Percentiles rank a stretch among this genome's conserved stretches.
These are phyloP conservation scores for Ectemnius cavifrons DNA, from an alignment of 2,888 invertebrate species.

Conservation along the genomic window DNA sequence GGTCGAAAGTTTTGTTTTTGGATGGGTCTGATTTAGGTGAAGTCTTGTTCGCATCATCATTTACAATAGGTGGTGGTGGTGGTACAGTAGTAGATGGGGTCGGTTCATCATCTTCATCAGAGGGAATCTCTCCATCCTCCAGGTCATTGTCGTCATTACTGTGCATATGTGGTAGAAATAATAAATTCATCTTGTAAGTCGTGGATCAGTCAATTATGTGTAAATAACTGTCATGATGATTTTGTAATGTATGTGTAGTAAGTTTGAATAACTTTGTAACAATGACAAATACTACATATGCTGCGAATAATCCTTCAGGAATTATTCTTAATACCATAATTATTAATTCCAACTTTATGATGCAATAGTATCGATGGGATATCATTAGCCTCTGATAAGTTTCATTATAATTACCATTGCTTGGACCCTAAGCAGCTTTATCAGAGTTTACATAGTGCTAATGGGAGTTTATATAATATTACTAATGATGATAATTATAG, in stretches of 20 bases:
- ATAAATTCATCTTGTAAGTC: neutral
- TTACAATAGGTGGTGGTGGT: constrained; percentile 39
- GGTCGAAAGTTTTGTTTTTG: constrained; percentile 71
- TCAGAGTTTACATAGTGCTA: no score
- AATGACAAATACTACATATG: constrained; percentile 34
- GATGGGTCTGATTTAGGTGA: constrained; percentile 70
- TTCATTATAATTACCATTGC: no score
- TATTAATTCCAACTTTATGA: no score
- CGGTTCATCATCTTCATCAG: constrained; percentile 81
- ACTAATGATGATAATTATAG: no score
- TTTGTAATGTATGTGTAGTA: neutral
- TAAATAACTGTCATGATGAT: neutral
- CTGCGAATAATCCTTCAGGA: neutral
- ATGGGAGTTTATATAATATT: no score
- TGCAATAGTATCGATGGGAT: no score
- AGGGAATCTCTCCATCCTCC: constrained; percentile 93
- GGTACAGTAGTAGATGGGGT: neutral
- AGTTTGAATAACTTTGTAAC: constrained; percentile 19
- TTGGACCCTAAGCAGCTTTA: no score
- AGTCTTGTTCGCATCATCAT: constrained; percentile 79
- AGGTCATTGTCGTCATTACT: constrained; percentile 82
- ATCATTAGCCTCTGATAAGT: no score
- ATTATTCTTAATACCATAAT: neutral
- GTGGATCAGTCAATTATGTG: neutral
- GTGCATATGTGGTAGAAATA: constrained; percentile 26